phyloP scores from a whole-genome alignment of 2,113 vertebrate genomes.

The Sturnus vulgaris region DNA sequence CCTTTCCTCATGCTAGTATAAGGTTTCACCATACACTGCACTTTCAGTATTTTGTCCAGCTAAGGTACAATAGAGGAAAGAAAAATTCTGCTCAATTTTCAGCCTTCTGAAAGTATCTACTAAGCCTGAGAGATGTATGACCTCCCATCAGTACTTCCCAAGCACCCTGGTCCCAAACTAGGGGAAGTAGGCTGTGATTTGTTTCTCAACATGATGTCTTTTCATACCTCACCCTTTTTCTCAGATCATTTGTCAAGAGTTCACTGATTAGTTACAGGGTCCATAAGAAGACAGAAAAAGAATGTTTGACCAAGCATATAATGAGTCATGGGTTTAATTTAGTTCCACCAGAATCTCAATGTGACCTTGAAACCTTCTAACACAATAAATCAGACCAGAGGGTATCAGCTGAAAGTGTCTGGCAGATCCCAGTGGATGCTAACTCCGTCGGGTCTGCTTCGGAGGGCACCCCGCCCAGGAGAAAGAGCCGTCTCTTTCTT shows the following conservation, averaged over 20 bases:
- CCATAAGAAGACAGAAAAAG: slow-evolving; percentile 31
- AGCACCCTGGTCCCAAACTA: slow-evolving; percentile 14
- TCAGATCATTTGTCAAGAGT: slow-evolving; percentile 67
- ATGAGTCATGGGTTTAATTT: slow-evolving; percentile 57
- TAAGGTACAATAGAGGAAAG: not conserved
- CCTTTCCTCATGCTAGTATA: not conserved
- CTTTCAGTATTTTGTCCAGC: not conserved
- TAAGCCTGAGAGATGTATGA: not conserved
- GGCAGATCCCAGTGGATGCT: not conserved
- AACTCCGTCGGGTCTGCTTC: not conserved
- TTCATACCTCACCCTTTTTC: slow-evolving; percentile 62
- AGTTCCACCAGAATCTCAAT: slow-evolving; percentile 26
- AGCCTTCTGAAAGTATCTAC: not conserved
- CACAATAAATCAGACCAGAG: slow-evolving; percentile 2
- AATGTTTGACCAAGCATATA: slow-evolving; percentile 55
- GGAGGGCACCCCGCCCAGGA: not conserved
- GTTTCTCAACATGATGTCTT: slow-evolving; percentile 42
- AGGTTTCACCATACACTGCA: not conserved
- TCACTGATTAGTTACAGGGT: slow-evolving; percentile 56
- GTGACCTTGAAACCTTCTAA: slow-evolving; percentile 50
- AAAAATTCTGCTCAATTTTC: not conserved
- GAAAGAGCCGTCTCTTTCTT: not conserved
- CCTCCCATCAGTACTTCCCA: slow-evolving; percentile 25
- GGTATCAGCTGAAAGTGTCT: not conserved
- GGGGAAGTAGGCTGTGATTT: slow-evolving; percentile 39